These are phyloP conservation scores for Arothron firmamentum DNA, from an alignment of 2,113 vertebrate genomes.

Conservation along the genomic window DNA sequence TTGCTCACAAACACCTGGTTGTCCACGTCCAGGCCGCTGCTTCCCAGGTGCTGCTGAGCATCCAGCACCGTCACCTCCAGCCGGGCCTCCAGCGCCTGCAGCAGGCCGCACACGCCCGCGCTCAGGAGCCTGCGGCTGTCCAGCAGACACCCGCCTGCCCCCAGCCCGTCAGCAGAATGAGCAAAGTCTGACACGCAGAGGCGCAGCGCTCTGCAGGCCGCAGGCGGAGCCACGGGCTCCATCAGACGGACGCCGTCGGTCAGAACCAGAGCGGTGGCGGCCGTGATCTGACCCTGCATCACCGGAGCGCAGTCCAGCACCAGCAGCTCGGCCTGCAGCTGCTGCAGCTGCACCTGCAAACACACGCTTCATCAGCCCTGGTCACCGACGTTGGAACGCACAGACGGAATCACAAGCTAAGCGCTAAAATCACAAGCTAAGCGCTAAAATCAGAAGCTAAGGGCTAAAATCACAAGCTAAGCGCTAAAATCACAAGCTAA, in stretches of 20 bases:
- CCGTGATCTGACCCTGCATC: slow-evolving; percentile 64
- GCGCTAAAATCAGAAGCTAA: no score
- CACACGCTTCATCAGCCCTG: no score
- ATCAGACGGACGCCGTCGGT: slow-evolving; percentile 55
- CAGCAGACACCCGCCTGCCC: slow-evolving; percentile 44
- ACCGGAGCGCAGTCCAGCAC: slow-evolving; percentile 75
- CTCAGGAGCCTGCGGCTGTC: slow-evolving; percentile 41
- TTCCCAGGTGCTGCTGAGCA: neutral
- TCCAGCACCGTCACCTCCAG: slow-evolving; percentile 66
- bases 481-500: no score
- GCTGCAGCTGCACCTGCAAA: slow-evolving; percentile 36
- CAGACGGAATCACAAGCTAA: no score
- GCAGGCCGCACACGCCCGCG: slow-evolving; percentile 43
- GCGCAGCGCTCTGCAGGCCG: slow-evolving; percentile 10
- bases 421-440: no score
- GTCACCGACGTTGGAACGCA: no score
- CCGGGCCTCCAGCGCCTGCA: slow-evolving; percentile 69
- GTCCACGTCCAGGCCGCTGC: slow-evolving; percentile 39
- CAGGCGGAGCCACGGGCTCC: neutral
- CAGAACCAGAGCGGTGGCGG: slow-evolving; percentile 65
- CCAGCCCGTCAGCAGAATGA: slow-evolving; percentile 61
- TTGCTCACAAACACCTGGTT: slow-evolving; percentile 62
- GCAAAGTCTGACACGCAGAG: slow-evolving; percentile 77
- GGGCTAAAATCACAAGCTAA: no score
- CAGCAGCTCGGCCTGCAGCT: slow-evolving; percentile 55